Percentiles rank a stretch among this genome's conserved stretches.
Evolutionary conservation across 2,888 invertebrate genomes (phyloP).

Genomic region (Coelinius sp.): DNA sequence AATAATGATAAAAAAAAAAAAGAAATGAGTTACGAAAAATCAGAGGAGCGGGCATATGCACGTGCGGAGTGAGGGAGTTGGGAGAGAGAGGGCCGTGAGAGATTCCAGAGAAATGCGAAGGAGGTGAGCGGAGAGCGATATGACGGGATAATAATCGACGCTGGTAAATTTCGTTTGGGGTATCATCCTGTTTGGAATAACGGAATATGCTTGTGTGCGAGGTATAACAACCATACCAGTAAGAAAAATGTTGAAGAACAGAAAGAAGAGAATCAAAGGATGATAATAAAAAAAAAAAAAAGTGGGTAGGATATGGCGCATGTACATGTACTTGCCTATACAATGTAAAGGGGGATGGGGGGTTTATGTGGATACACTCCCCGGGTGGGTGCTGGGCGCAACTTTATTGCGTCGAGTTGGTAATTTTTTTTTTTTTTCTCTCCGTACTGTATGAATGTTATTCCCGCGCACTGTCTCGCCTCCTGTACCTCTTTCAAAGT

Average conservation of each 20-base stretch:
- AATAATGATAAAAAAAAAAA: conserved; percentile 16
- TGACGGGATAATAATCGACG: conserved; percentile 41
- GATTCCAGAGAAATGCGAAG: conserved; percentile 37
- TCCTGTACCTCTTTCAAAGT: too few species aligned
- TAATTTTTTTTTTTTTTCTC: conserved; percentile 43
- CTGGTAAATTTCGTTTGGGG: conserved; percentile 37
- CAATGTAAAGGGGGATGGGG: conserved; percentile 29
- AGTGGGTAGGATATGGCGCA: conserved; percentile 8
- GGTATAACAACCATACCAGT: not conserved
- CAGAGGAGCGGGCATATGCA: conserved; percentile 21
- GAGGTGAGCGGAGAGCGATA: conserved; percentile 27
- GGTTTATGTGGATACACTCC: conserved; percentile 26
- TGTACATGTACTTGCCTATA: conserved; percentile 31
- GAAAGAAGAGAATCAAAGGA: not conserved
- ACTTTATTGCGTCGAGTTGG: conserved; percentile 41
- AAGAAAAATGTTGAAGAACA: conserved; percentile 15
- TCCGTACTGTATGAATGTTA: conserved; percentile 30
- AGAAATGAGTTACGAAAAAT: not conserved
- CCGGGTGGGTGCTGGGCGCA: conserved; percentile 28
- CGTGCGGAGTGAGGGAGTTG: conserved; percentile 21
- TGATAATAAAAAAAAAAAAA: conserved; percentile 10
- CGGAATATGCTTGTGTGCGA: conserved; percentile 19
- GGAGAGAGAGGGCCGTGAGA: conserved; percentile 26
- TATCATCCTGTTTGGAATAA: conserved; percentile 34
- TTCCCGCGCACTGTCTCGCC: not conserved